These are phyloP conservation scores for Amblyopsis rosae DNA, from an alignment of 2,113 vertebrate species.

Conservation along the genomic window DNA sequence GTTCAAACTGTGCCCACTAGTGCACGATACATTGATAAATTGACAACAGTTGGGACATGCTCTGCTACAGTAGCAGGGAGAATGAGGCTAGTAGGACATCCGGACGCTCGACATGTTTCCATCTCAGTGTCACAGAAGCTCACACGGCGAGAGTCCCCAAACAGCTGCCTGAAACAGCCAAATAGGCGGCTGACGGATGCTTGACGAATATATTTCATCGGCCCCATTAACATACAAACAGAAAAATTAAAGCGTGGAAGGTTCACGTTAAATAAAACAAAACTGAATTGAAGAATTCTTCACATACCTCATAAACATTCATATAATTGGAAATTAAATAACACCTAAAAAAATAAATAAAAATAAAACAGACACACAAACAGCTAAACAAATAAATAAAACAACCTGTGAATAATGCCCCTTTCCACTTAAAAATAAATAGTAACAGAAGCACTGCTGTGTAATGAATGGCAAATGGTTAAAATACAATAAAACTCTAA, in stretches of 20 bases:
- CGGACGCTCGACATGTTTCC: slow-evolving; percentile 51
- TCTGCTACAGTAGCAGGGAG: slow-evolving; percentile 86
- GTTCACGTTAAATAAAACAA: too few relatives aligned
- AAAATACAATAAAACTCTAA: slow-evolving; percentile 13
- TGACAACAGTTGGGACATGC: slow-evolving; percentile 99
- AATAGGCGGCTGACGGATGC: slow-evolving; percentile 69
- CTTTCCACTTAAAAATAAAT: slow-evolving; percentile 34
- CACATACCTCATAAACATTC: not conserved
- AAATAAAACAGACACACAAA: slow-evolving; percentile 20
- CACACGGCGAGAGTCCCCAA: slow-evolving; percentile 77
- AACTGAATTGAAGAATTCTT: not conserved
- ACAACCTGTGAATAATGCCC: slow-evolving; percentile 39
- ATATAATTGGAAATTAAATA: slow-evolving; percentile 26
- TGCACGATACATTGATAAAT: slow-evolving; percentile 99
- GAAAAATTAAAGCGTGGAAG: too few relatives aligned
- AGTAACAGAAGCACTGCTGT: slow-evolving; percentile 35
- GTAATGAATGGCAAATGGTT: slow-evolving; percentile 28
- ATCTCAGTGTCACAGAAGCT: slow-evolving; percentile 80
- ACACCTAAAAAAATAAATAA: slow-evolving; percentile 33
- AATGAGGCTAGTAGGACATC: slow-evolving; percentile 94
- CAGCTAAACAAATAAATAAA: slow-evolving; percentile 38
- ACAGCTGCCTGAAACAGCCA: slow-evolving; percentile 84
- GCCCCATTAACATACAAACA: slow-evolving; percentile 24
- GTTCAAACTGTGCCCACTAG: slow-evolving; percentile 99
- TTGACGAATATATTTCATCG: slow-evolving; percentile 72